A percentile compares a stretch with the other conserved stretches of the same genome.
These are phyloP conservation scores for Myzus persicae DNA, from an alignment of 1,140 invertebrate species.

Conservation along the genomic window DNA sequence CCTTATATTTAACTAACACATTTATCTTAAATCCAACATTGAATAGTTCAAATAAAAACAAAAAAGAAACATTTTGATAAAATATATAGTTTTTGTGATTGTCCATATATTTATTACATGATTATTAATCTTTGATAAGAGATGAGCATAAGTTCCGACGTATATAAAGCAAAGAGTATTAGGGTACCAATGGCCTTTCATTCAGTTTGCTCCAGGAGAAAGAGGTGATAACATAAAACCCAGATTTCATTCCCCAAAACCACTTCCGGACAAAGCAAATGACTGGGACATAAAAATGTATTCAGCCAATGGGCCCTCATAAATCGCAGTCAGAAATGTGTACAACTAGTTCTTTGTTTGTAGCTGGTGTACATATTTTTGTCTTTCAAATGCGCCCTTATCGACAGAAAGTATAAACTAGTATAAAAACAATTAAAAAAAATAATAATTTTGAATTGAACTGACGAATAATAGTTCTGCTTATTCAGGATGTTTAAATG, in stretches of 20 bases:
- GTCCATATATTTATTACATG: neutral
- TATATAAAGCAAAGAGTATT: slow-evolving; percentile 16
- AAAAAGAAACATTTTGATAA: neutral
- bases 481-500: neutral
- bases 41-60: neutral
- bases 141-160: neutral
- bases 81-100: neutral
- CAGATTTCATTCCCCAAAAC: neutral
- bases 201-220: neutral
- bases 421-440: neutral
- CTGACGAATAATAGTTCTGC: neutral
- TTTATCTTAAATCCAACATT: neutral
- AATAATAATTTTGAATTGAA: neutral
- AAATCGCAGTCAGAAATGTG: neutral
- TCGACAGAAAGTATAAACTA: neutral
- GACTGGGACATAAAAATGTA: slow-evolving; percentile 48
- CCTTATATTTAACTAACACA: too few species aligned
- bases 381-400: neutral
- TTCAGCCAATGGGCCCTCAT: neutral
- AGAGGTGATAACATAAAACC: slow-evolving; percentile 1
- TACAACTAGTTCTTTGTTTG: neutral
- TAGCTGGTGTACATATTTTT: neutral
- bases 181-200: neutral
- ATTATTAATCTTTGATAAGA: slow-evolving; percentile 19
- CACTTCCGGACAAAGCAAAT: slow-evolving; percentile 38